phyloP scores from a whole-genome alignment of 2,888 invertebrate species.

The Mylabris sibirica region DNA sequence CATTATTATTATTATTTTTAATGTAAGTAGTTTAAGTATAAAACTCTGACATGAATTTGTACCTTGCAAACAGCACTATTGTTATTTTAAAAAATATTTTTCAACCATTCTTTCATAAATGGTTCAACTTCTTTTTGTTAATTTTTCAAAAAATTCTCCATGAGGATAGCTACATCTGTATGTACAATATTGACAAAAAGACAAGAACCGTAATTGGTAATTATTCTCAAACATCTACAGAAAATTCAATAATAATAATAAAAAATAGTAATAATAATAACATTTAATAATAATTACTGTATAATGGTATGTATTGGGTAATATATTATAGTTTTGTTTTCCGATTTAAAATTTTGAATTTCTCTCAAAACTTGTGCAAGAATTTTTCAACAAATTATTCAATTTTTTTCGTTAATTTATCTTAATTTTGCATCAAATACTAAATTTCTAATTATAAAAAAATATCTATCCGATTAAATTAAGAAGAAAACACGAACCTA shows the following conservation, averaged over 20 bases:
- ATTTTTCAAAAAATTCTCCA: conserved; percentile 21
- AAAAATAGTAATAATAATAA: conserved; percentile 23
- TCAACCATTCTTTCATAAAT: conserved; percentile 46
- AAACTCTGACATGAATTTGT: conserved; percentile 62
- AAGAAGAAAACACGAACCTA: not conserved
- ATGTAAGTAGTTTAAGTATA: conserved; percentile 44
- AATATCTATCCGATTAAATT: not conserved
- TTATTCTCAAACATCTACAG: conserved; percentile 38
- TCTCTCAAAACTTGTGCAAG: conserved; percentile 19
- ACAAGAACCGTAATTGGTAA: conserved; percentile 37
- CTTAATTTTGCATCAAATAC: conserved; percentile 28
- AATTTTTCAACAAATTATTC: conserved; percentile 27
- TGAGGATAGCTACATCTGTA: conserved; percentile 54
- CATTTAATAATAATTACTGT: conserved; percentile 39
- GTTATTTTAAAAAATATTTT: conserved; percentile 55
- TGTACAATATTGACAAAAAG: conserved; percentile 60
- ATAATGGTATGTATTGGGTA: conserved; percentile 38
- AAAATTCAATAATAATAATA: conserved; percentile 14
- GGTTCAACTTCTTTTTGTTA: conserved; percentile 45
- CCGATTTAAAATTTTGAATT: not conserved
- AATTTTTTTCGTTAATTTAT: not conserved
- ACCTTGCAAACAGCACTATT: conserved; percentile 62
- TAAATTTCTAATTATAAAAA: conserved; percentile 34
- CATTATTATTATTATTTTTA: not conserved
- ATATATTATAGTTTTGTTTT: conserved; percentile 20